Evolutionary conservation across 2,797 vertebrate species (phyloP).

Genomic region (Geotrypetes seraphini): DNA sequence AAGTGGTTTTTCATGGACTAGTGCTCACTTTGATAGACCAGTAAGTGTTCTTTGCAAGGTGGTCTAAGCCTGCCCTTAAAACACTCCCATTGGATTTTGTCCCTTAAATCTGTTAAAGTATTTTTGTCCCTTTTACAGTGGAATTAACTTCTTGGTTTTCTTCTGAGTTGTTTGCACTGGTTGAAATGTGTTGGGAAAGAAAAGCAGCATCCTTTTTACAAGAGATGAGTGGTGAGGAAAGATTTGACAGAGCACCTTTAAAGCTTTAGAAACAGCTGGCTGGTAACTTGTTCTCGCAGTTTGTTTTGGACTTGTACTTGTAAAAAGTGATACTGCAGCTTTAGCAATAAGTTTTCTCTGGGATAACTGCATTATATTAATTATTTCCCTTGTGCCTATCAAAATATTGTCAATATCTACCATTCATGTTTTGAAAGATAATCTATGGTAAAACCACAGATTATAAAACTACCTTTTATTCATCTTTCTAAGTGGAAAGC

Average conservation of each 20-base stretch:
- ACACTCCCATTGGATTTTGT: conserved; percentile 37
- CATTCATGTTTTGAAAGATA: conserved; percentile 31
- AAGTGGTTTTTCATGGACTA: conserved; percentile 67
- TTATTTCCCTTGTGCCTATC: conserved; percentile 52
- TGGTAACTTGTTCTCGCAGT: conserved; percentile 29
- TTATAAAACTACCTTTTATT: conserved; percentile 27
- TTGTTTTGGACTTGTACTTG: conserved; percentile 34
- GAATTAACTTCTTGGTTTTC: conserved; percentile 35
- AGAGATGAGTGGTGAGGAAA: too few relatives aligned
- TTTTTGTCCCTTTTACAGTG: conserved; percentile 37
- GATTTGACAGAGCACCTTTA: conserved; percentile 21
- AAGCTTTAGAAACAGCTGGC: conserved; percentile 20
- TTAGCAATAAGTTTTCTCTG: conserved; percentile 63
- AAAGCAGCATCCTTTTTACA: conserved; percentile 43
- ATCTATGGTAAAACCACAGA: conserved; percentile 27
- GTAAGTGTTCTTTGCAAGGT: conserved; percentile 60
- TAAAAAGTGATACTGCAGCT: conserved; percentile 52
- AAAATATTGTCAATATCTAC: conserved; percentile 44
- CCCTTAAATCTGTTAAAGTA: conserved; percentile 34
- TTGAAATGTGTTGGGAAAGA: conserved; percentile 31
- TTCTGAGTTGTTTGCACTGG: conserved; percentile 35
- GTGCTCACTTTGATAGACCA: conserved; percentile 71
- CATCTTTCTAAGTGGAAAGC: conserved; percentile 14
- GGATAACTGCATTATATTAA: conserved; percentile 48
- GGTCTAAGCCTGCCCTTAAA: conserved; percentile 61